Evolutionary conservation across 2,888 invertebrate genomes (phyloP).

Genomic region (Synanthedon tipuliformis): DNA sequence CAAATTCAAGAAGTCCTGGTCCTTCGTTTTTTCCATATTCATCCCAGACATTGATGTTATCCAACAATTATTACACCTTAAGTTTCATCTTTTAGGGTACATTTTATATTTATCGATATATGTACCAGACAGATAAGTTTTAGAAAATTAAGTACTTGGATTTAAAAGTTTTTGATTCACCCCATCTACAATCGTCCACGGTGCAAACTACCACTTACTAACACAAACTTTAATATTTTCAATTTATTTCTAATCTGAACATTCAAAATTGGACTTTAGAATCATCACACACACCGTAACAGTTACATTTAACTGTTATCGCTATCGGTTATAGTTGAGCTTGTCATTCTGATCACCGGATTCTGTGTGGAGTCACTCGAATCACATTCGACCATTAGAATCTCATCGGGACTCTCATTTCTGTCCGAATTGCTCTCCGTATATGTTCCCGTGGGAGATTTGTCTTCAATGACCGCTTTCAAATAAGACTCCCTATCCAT

Average conservation of each 20-base stretch:
- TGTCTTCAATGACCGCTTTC: slow-evolving; percentile 62
- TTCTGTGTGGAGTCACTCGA: slow-evolving; percentile 60
- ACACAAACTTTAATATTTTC: slow-evolving; percentile 16
- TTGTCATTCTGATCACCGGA: slow-evolving; percentile 61
- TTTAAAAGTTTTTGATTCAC: not conserved
- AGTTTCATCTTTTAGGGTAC: too few species aligned
- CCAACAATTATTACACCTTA: too few species aligned
- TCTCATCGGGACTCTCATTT: slow-evolving; percentile 60
- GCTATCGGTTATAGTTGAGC: slow-evolving; percentile 54
- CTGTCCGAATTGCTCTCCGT: slow-evolving; percentile 61
- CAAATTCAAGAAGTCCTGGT: too few species aligned
- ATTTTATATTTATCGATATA: too few species aligned
- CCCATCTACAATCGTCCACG: not conserved
- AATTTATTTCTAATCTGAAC: slow-evolving; percentile 17
- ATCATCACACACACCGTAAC: not conserved
- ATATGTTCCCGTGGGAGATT: slow-evolving; percentile 57
- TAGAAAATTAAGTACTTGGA: too few species aligned
- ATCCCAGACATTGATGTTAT: too few species aligned
- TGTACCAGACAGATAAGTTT: too few species aligned
- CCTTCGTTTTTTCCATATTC: too few species aligned
- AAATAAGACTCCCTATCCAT: slow-evolving; percentile 57
- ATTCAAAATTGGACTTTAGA: slow-evolving; percentile 18
- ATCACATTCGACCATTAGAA: slow-evolving; percentile 61
- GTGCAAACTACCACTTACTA: not conserved
- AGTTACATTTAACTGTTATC: slow-evolving; percentile 43